Evolutionary conservation across 2,113 vertebrate genomes (phyloP).

Genomic region (Cyanoliseus patagonus): DNA sequence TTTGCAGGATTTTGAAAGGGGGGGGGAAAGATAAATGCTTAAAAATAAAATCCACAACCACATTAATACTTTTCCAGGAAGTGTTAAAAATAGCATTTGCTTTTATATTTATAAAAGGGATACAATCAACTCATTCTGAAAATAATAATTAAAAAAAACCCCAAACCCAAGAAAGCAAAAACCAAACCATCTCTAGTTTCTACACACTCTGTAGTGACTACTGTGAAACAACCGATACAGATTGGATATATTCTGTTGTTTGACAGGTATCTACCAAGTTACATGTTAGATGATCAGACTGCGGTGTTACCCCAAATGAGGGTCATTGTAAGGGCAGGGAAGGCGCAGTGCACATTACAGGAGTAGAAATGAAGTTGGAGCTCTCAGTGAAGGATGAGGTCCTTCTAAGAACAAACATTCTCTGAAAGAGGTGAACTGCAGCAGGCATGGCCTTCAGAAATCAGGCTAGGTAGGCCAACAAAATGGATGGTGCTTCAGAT

Average conservation of each 20-base stretch:
- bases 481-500: slow-evolving; percentile 79
- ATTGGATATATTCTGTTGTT: slow-evolving; percentile 73
- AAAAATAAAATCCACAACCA: slow-evolving; percentile 75
- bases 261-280: slow-evolving; percentile 76
- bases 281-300: slow-evolving; percentile 79
- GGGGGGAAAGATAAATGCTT: slow-evolving; percentile 55
- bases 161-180: slow-evolving; percentile 25
- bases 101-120: slow-evolving; percentile 75
- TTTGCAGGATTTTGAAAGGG: slow-evolving; percentile 64
- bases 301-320: slow-evolving; percentile 71
- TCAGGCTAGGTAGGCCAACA: slow-evolving; percentile 81
- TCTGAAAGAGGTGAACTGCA: slow-evolving; percentile 62
- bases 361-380: slow-evolving; percentile 73
- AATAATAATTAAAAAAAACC: slow-evolving; percentile 57
- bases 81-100: slow-evolving; percentile 74
- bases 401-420: slow-evolving; percentile 75
- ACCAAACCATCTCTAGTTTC: slow-evolving; percentile 63
- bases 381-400: slow-evolving; percentile 61
- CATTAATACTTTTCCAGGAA: slow-evolving; percentile 69
- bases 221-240: slow-evolving; percentile 72
- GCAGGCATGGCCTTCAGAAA: slow-evolving; percentile 67
- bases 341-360: slow-evolving; percentile 60
- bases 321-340: slow-evolving; percentile 64
- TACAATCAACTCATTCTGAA: slow-evolving; percentile 73
- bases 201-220: slow-evolving; percentile 75